Conservation (phyloP, 2,888 invertebrate genomes). For the Orchestes rusci region DNA sequence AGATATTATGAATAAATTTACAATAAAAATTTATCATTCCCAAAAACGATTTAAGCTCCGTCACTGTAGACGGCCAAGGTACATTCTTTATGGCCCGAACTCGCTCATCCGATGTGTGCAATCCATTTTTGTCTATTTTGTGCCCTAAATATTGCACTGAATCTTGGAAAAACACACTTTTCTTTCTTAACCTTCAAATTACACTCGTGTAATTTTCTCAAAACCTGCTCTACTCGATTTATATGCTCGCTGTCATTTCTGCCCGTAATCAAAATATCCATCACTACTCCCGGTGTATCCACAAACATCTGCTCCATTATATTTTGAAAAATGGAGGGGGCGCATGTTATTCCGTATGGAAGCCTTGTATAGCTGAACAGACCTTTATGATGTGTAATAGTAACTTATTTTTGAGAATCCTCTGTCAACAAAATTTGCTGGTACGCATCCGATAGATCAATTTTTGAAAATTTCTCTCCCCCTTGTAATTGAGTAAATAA, state of each 20-base stretch:
- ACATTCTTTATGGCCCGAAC: conserved; percentile 23
- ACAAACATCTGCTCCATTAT: conserved; percentile 32
- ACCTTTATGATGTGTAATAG: conserved; percentile 31
- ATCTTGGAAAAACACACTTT: conserved; percentile 29
- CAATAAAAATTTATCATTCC: conserved; percentile 35
- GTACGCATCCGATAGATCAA: conserved; percentile 21
- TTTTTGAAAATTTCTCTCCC: conserved; percentile 26
- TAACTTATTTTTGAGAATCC: conserved; percentile 22
- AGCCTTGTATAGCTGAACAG: conserved; percentile 31
- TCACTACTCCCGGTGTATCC: conserved; percentile 17
- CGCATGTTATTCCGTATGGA: conserved; percentile 32
- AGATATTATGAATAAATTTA: conserved; percentile 27
- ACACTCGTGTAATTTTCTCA: conserved; percentile 14
- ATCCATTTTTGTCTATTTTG: conserved; percentile 24
- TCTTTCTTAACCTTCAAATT: conserved; percentile 21
- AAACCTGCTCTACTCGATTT: conserved; percentile 19
- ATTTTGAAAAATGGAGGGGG: conserved; percentile 33
- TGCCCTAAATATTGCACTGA: conserved; percentile 28
- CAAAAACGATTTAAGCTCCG: conserved; percentile 30
- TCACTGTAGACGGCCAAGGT: conserved; percentile 14
- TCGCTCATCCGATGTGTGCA: conserved; percentile 24
- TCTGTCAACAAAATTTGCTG: conserved; percentile 25
- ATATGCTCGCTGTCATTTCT: conserved; percentile 13
- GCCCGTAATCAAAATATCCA: conserved; percentile 15
- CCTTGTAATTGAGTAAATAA: conserved; percentile 21